These are phyloP conservation scores for Melanophora roralis DNA, from an alignment of 2,888 invertebrate genomes.

Conservation along the genomic window DNA sequence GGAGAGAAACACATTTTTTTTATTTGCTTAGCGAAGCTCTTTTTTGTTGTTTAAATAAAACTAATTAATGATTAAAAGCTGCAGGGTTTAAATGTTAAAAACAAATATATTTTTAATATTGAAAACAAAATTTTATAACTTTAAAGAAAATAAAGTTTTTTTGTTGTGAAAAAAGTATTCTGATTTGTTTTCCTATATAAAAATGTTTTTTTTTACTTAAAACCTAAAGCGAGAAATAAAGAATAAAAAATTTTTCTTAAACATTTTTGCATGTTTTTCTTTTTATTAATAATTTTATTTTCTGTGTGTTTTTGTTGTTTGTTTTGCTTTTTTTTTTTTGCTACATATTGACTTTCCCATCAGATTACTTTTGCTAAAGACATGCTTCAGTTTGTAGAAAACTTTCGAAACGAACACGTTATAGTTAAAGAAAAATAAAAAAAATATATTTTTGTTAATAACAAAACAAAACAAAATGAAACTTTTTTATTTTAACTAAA, in stretches of 20 bases:
- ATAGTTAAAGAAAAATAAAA: constrained; percentile 51
- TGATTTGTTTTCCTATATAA: constrained; percentile 5
- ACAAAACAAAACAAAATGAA: background rate
- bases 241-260: background rate
- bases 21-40: too few relatives aligned
- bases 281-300: constrained; percentile 23
- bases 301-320: background rate
- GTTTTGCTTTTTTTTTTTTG: constrained; percentile 10
- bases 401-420: constrained; percentile 70
- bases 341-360: constrained; percentile 19
- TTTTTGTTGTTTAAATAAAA: too few relatives aligned
- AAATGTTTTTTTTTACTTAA: background rate
- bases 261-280: constrained; percentile 13
- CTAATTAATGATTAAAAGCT: too few relatives aligned
- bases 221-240: background rate
- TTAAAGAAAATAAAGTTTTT: too few relatives aligned
- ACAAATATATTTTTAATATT: too few relatives aligned
- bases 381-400: constrained; percentile 71
- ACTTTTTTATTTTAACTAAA: background rate
- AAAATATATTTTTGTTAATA: constrained; percentile 16
- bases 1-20: too few relatives aligned
- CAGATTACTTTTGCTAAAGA: constrained; percentile 47
- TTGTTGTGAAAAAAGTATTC: background rate
- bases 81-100: too few relatives aligned
- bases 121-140: too few relatives aligned